phyloP scores from a whole-genome alignment of 2,113 vertebrate genomes.

The Otolemur garnettii region DNA sequence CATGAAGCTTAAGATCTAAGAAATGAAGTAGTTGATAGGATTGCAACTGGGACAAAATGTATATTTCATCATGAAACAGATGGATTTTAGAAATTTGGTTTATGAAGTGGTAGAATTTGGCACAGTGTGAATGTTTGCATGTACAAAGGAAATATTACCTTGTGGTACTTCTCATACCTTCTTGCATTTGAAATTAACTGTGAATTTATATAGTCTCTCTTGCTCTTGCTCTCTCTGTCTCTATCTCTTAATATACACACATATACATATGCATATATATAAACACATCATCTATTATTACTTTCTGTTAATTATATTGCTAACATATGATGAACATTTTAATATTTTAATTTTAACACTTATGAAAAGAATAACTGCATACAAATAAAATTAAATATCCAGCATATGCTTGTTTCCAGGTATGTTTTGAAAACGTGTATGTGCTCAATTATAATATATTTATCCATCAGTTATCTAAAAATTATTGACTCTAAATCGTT shows the following conservation, averaged over 20 bases:
- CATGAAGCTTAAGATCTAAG: not conserved
- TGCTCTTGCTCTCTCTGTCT: not conserved
- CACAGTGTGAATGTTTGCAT: slow-evolving; percentile 62
- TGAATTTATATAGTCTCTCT: not conserved
- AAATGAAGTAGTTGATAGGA: slow-evolving; percentile 51
- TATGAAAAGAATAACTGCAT: not conserved
- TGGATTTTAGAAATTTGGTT: slow-evolving; percentile 64
- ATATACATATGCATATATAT: not conserved
- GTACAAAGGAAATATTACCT: slow-evolving; percentile 42
- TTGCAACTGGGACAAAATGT: slow-evolving; percentile 49
- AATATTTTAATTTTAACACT: slow-evolving; percentile 29
- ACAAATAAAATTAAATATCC: slow-evolving; percentile 33
- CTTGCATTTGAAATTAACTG: slow-evolving; percentile 47
- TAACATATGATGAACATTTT: not conserved
- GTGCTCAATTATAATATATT: not conserved
- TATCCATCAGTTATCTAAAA: not conserved
- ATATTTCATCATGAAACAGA: slow-evolving; percentile 64
- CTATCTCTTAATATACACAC: not conserved
- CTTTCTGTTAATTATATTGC: slow-evolving; percentile 11
- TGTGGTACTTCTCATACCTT: slow-evolving; percentile 42
- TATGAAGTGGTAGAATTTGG: slow-evolving; percentile 64
- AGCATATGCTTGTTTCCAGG: not conserved
- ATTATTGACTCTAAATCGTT: slow-evolving; percentile 11
- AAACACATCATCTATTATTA: not conserved
- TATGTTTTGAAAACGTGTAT: slow-evolving; percentile 24